Evolutionary conservation across 2,797 vertebrate species (phyloP).

Genomic region (Centroberyx gerrardi): DNA sequence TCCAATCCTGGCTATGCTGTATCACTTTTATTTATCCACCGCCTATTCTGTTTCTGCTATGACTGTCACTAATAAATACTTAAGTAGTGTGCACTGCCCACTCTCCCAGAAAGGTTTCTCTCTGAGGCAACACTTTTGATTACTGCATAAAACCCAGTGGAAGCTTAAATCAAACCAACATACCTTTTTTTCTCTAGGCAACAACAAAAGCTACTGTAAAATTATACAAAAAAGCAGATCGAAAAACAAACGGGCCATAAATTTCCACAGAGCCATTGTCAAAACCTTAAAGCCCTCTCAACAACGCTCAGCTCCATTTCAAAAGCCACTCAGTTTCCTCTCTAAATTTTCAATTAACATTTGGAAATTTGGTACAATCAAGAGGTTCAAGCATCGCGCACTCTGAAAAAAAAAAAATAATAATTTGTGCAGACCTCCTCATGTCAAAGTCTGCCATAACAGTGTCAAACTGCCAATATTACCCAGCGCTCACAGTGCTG

Average conservation of each 20-base stretch:
- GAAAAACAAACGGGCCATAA: neutral
- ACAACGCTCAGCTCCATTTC: conserved; percentile 6
- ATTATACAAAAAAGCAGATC: conserved; percentile 24
- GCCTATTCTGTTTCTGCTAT: conserved; percentile 36
- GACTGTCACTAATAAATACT: conserved; percentile 58
- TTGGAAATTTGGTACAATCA: conserved; percentile 56
- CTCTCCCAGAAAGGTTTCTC: conserved; percentile 43
- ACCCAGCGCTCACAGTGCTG: conserved; percentile 35
- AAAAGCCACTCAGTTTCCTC: conserved; percentile 33
- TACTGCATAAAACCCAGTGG: conserved; percentile 35
- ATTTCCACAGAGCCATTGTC: conserved; percentile 24
- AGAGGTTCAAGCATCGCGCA: conserved; percentile 47
- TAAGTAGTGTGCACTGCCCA: conserved; percentile 38
- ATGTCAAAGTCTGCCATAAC: conserved; percentile 40
- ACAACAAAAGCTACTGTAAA: conserved; percentile 20
- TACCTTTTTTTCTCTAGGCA: conserved; percentile 22
- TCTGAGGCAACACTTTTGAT: conserved; percentile 46
- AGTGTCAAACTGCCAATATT: conserved; percentile 48
- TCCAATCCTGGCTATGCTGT: conserved; percentile 8
- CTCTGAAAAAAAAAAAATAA: conserved; percentile 60
- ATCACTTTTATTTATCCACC: conserved; percentile 23
- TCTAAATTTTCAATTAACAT: conserved; percentile 60
- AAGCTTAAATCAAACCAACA: conserved; percentile 43
- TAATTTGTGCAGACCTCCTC: conserved; percentile 45
- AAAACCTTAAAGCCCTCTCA: neutral